These are phyloP conservation scores for Salticus scenicus DNA, from an alignment of 2,888 invertebrate species.

Conservation along the genomic window DNA sequence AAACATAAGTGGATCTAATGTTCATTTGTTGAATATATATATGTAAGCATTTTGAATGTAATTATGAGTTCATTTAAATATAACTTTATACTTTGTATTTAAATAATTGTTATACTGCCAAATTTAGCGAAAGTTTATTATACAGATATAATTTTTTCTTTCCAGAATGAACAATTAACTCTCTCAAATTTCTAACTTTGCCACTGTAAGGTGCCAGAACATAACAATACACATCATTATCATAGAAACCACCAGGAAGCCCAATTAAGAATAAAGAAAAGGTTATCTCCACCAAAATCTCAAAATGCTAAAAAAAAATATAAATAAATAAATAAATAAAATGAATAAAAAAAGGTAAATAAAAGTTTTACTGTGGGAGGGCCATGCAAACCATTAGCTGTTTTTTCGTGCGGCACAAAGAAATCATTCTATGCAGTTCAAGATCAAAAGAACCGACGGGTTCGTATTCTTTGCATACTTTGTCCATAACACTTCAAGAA, in stretches of 20 bases:
- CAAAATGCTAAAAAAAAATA: no score
- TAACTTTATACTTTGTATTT: no score
- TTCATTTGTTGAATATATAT: no score
- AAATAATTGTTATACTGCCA: no score
- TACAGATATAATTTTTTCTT: no score
- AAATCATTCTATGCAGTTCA: constrained; percentile 45
- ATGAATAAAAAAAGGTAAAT: constrained; percentile 2
- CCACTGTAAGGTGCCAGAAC: constrained; percentile 44
- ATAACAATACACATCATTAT: constrained; percentile 19
- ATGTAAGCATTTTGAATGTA: no score
- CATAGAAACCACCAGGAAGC: constrained; percentile 28
- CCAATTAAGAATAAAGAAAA: constrained; percentile 51
- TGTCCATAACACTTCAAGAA: constrained; percentile 37
- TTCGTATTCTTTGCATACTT: constrained; percentile 41
- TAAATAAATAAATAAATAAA: no score
- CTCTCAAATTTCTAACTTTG: no score
- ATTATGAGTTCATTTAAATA: no score
- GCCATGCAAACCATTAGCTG: constrained; percentile 56
- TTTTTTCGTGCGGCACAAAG: constrained; percentile 53
- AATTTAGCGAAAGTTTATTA: no score
- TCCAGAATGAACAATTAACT: no score
- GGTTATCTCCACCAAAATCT: neutral
- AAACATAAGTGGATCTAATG: no score
- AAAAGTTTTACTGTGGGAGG: constrained; percentile 35
- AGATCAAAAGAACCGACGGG: constrained; percentile 38